phyloP scores from a whole-genome alignment of 1,140 invertebrate genomes.

The Drosophila rufa region DNA sequence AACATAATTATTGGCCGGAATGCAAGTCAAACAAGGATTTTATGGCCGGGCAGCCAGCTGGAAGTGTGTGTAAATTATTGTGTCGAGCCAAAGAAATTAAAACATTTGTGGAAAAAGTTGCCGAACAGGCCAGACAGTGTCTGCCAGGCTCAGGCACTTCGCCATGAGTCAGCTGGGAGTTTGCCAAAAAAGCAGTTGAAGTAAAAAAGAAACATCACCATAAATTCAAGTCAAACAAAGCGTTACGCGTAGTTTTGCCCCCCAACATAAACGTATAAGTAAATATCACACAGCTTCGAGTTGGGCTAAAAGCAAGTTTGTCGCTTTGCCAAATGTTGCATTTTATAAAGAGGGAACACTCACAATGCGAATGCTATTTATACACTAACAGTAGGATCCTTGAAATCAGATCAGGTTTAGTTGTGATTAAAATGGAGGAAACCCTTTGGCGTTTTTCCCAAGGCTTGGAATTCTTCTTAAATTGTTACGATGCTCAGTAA shows the following conservation, averaged over 20 bases:
- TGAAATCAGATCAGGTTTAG: neutral
- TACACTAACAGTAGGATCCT: neutral
- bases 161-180: slow-evolving; percentile 57
- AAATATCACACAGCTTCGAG: slow-evolving; percentile 28
- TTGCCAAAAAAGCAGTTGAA: slow-evolving; percentile 38
- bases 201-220: slow-evolving; percentile 72
- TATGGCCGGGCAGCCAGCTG: slow-evolving; percentile 41
- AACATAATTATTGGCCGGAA: slow-evolving; percentile 64
- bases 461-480: too few relatives aligned
- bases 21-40: slow-evolving; percentile 62
- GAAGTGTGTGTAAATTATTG: slow-evolving; percentile 53
- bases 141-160: slow-evolving; percentile 31
- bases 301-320: slow-evolving; percentile 75
- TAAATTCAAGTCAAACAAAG: slow-evolving; percentile 83
- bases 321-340: slow-evolving; percentile 79
- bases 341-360: slow-evolving; percentile 77
- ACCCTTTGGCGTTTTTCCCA: too few relatives aligned
- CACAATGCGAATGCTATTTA: slow-evolving; percentile 41
- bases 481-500: too few relatives aligned
- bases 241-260: slow-evolving; percentile 64
- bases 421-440: neutral
- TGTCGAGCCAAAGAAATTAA: slow-evolving; percentile 68
- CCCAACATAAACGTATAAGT: slow-evolving; percentile 18
- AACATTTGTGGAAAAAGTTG: slow-evolving; percentile 61
- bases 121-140: slow-evolving; percentile 58